A percentile compares a stretch with the other conserved stretches of the same genome.
phyloP scores from a whole-genome alignment of 1,140 invertebrate species.

The Ephestia elutella region DNA sequence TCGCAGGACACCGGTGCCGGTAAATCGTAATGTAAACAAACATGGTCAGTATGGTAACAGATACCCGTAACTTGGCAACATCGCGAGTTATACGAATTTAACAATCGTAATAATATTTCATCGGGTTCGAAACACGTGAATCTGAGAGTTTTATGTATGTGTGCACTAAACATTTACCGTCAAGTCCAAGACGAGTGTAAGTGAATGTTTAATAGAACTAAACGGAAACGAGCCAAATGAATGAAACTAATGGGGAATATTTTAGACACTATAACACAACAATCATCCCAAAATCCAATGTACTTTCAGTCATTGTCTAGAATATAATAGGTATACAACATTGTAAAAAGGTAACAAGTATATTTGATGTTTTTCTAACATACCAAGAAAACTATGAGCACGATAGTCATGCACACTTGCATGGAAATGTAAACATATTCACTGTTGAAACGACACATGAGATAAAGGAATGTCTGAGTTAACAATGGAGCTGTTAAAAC shows the following conservation, averaged over 20 bases:
- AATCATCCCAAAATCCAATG: background rate
- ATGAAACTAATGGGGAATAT: background rate
- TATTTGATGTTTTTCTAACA: conserved; percentile 25
- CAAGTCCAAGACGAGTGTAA: too few relatives aligned
- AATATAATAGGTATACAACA: conserved; percentile 6
- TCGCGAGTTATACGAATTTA: conserved; percentile 21
- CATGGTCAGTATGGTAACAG: conserved; percentile 31
- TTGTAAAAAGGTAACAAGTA: conserved; percentile 4
- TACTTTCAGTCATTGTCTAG: background rate
- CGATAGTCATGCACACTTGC: conserved; percentile 14
- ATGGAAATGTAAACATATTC: conserved; percentile 15
- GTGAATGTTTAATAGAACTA: too few relatives aligned
- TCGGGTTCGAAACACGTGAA: too few relatives aligned
- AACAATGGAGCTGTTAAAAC: conserved; percentile 36
- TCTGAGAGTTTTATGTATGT: too few relatives aligned
- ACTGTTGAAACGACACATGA: conserved; percentile 21
- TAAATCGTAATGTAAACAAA: conserved; percentile 40
- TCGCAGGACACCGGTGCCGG: conserved; percentile 21
- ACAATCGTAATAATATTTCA: conserved; percentile 11
- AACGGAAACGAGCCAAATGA: too few relatives aligned
- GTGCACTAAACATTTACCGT: too few relatives aligned
- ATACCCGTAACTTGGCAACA: conserved; percentile 37
- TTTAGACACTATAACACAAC: background rate
- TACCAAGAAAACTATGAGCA: conserved; percentile 16
- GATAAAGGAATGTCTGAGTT: conserved; percentile 27